Conservation (phyloP, 2,888 invertebrate genomes). For the Graphium colonna region DNA sequence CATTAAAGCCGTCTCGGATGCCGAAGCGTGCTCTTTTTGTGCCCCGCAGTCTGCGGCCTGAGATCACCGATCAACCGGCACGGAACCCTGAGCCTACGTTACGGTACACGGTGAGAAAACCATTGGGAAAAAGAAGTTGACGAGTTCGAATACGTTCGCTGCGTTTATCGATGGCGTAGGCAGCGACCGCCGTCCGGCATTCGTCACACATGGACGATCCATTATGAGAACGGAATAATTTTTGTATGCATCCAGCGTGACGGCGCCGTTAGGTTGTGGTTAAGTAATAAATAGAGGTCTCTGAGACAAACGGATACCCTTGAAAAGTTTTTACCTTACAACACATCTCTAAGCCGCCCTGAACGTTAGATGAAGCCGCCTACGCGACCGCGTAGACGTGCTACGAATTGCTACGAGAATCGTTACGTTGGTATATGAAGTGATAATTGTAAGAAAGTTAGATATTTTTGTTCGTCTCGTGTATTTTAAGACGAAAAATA, state of each 20-base stretch:
- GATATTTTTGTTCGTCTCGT: not conserved
- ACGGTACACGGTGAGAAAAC: constrained; percentile 12
- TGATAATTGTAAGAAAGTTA: not conserved
- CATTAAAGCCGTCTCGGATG: constrained; percentile 49
- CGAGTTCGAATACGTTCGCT: constrained; percentile 26
- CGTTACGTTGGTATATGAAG: not conserved
- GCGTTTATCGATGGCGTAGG: constrained; percentile 29
- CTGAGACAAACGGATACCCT: constrained; percentile 8
- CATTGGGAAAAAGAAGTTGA: constrained; percentile 31
- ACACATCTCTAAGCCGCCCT: constrained; percentile 1
- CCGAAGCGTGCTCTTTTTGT: constrained; percentile 58
- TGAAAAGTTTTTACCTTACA: constrained; percentile 3
- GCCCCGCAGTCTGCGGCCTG: constrained; percentile 16
- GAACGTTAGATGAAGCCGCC: constrained; percentile 26
- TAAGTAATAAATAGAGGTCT: constrained; percentile 23
- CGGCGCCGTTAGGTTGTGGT: constrained; percentile 37
- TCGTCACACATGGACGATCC: constrained; percentile 44
- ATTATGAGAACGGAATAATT: constrained; percentile 43
- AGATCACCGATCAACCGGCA: constrained; percentile 5
- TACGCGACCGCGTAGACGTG: constrained; percentile 59
- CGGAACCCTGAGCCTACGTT: constrained; percentile 1
- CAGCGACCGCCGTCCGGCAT: constrained; percentile 33
- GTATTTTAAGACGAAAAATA: not conserved
- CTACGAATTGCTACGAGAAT: constrained; percentile 62
- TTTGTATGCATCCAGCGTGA: constrained; percentile 39